Conservation (phyloP, 1,140 invertebrate species). For the Littorina saxatilis region DNA sequence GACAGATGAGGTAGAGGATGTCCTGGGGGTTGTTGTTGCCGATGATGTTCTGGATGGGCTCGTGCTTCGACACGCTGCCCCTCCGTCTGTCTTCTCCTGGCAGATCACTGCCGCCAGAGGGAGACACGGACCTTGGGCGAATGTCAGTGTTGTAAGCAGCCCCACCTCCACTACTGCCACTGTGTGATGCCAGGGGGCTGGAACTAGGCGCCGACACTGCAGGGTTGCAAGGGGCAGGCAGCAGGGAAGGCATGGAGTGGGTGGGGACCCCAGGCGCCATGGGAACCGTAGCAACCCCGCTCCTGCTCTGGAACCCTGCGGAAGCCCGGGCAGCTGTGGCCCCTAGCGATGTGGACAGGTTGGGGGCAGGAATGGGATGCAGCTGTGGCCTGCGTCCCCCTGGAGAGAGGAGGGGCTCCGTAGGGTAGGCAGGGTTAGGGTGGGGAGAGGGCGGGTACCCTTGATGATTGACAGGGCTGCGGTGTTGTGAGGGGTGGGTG, state of each 20-base stretch:
- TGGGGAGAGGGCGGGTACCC: neutral
- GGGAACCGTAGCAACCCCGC: constrained; percentile 9
- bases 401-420: constrained; percentile 20
- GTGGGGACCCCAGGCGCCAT: constrained; percentile 20
- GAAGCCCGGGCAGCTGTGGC: constrained; percentile 10
- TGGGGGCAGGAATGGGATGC: constrained; percentile 35
- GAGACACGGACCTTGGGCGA: constrained; percentile 20
- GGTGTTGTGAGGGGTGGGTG: constrained; percentile 4
- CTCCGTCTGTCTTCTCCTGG: constrained; percentile 32
- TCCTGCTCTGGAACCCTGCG: constrained; percentile 31
- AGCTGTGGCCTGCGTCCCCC: constrained; percentile 40
- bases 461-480: constrained; percentile 3
- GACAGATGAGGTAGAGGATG: constrained; percentile 71
- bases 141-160: neutral
- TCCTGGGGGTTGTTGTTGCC: constrained; percentile 67
- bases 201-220: neutral
- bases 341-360: constrained; percentile 32
- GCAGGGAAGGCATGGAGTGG: neutral
- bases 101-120: constrained; percentile 14
- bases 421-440: neutral
- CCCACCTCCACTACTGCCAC: neutral
- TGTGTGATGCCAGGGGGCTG: constrained; percentile 2
- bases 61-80: constrained; percentile 64
- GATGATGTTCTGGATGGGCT: constrained; percentile 71
- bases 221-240: constrained; percentile 3